Base-by-base conservation (phyloP, 2,888 invertebrate genomes). In the Lithophane semibrunnea region DNA sequence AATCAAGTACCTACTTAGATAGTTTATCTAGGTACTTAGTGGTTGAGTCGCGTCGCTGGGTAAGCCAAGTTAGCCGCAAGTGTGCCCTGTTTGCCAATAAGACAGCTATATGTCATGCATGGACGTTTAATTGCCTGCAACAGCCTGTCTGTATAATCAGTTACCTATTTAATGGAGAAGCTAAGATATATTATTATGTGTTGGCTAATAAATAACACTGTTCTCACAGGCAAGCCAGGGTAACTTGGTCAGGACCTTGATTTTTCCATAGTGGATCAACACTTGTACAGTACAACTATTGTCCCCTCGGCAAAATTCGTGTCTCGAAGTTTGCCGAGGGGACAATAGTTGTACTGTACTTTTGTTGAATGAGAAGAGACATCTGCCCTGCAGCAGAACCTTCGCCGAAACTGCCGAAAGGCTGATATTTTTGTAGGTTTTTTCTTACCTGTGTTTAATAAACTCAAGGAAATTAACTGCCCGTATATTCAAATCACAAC, bases 41-140 rank as follows among this genome's bases (percentile, higher is more conserved):
- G 73, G 69, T n/a, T 21, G 7, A 61, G 69, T 63, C 21, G 61
- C 47, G 52, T 58, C 3, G 24, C 44, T 29, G 4, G 21, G 49
- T 29, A 29, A 60, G 60, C 58, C 67, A 37, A 37, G 37, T 21
- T 44, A 10, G 9, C 83, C 68, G 44, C 68, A 68, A 63, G 56
- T 44, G 44, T n/a, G 65, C 24, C 29, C 21, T 47, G 61, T 58
- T 52, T 73, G 79, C 79, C 84, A 83, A 79, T 73, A 82, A 67
- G 73, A 73, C 29, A 49, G 37, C 21, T 42, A 63, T 67, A 67
- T 49, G 47, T 78, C 61, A 79, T 66, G 42, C 3, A 69, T 70
- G 16, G 65, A 63, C 52, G 42, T 12, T 67, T 42, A 67, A 73
- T 79, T 29, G 67, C n/a, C 61, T 79, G 56, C 69, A 61, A 60